These are phyloP conservation scores for Goniozus legneri DNA, from an alignment of 1,140 invertebrate species.

Conservation along the genomic window DNA sequence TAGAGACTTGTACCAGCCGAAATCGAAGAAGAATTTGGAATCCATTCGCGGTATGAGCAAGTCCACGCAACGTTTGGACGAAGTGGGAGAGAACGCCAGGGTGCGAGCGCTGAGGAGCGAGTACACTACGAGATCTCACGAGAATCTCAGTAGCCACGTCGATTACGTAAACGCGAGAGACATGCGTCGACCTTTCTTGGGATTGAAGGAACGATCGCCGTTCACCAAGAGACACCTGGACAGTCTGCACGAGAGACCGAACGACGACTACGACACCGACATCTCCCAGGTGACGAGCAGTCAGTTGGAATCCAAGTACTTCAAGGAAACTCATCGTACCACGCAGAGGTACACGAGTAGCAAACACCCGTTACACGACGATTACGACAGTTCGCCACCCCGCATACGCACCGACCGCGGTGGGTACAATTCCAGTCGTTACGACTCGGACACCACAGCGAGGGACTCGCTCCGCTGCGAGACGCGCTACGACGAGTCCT, in stretches of 20 bases:
- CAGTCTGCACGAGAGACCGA: constrained; percentile 37
- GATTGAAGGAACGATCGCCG: constrained; percentile 28
- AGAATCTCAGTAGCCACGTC: constrained; percentile 37
- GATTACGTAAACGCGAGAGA: constrained; percentile 38
- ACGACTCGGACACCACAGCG: constrained; percentile 47
- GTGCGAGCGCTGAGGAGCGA: constrained; percentile 34
- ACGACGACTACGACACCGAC: constrained; percentile 49
- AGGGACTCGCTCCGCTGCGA: constrained; percentile 40
- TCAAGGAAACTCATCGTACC: constrained; percentile 39
- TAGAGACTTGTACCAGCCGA: constrained; percentile 26
- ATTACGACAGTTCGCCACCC: constrained; percentile 46
- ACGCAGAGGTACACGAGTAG: constrained; percentile 37
- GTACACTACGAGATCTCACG: constrained; percentile 44
- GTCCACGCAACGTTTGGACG: constrained; percentile 44
- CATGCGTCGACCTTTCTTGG: constrained; percentile 14
- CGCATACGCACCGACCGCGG: constrained; percentile 19
- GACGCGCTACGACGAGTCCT: constrained; percentile 30
- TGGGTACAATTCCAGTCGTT: constrained; percentile 43
- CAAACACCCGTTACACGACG: constrained; percentile 32
- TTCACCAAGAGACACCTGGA: constrained; percentile 35
- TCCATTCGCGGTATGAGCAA: constrained; percentile 43
- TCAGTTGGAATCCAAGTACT: constrained; percentile 45
- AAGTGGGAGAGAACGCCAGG: constrained; percentile 34
- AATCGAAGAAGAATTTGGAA: constrained; percentile 43
- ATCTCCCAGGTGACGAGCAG: constrained; percentile 48